Evolutionary conservation across 2,888 invertebrate genomes (phyloP).

Genomic region (Leptopilina myrica): DNA sequence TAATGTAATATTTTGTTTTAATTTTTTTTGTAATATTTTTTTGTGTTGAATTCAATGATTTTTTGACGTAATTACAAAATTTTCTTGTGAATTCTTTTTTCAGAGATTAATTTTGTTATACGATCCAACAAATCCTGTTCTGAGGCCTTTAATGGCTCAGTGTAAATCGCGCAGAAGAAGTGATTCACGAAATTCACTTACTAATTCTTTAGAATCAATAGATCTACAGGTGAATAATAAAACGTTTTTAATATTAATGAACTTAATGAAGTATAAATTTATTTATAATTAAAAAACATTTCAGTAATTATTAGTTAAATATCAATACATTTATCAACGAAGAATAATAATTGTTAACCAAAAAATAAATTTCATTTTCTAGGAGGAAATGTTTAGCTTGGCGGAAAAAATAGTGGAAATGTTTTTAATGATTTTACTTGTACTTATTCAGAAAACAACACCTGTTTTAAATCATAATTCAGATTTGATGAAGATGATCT

Average conservation of each 20-base stretch:
- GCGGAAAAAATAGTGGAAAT: constrained; percentile 78
- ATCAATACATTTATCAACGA: too few relatives aligned
- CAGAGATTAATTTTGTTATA: constrained; percentile 79
- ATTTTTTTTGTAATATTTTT: too few relatives aligned
- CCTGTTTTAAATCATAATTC: constrained; percentile 63
- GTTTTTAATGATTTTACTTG: constrained; percentile 77
- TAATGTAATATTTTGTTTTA: too few relatives aligned
- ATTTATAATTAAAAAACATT: too few relatives aligned
- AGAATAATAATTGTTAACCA: not conserved
- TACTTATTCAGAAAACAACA: constrained; percentile 74
- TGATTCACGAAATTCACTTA: constrained; percentile 77
- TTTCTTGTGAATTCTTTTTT: constrained; percentile 25
- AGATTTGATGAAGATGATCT: constrained; percentile 65
- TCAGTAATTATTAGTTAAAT: too few relatives aligned
- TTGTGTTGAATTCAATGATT: too few relatives aligned
- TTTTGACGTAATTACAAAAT: too few relatives aligned
- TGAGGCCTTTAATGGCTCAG: constrained; percentile 77
- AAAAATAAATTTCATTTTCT: constrained; percentile 39
- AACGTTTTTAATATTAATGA: too few relatives aligned
- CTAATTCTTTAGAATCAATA: constrained; percentile 77
- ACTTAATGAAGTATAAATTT: too few relatives aligned
- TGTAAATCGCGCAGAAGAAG: constrained; percentile 70
- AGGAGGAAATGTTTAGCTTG: constrained; percentile 70
- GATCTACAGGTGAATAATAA: constrained; percentile 65
- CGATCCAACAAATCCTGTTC: constrained; percentile 81